A percentile compares a stretch with the other conserved stretches of the same genome.
These are phyloP conservation scores for Petrocephalus schoutedeni DNA, from an alignment of 2,797 vertebrate genomes.

Conservation along the genomic window DNA sequence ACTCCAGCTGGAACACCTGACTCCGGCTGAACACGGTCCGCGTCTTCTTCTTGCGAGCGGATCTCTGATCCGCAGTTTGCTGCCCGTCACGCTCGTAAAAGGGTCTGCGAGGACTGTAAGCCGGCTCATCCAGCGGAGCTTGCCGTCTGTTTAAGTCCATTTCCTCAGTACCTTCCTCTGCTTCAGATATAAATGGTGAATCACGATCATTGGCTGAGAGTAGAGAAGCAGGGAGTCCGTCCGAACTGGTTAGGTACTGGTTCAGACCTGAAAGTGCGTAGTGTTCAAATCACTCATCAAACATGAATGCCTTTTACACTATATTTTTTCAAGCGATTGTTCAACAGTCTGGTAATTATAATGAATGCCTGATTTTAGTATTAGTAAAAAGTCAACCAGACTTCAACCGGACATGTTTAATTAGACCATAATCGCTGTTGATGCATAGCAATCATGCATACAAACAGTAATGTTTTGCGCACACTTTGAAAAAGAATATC, in stretches of 20 bases:
- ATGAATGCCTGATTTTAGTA: background rate
- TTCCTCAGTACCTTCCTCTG: constrained; percentile 43
- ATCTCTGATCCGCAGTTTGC: constrained; percentile 38
- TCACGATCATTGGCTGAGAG: constrained; percentile 70
- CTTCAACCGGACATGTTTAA: background rate
- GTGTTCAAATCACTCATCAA: background rate
- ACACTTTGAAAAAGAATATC: background rate
- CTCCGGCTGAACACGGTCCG: constrained; percentile 83
- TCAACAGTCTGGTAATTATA: background rate
- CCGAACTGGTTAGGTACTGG: constrained; percentile 10
- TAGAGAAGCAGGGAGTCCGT: constrained; percentile 34
- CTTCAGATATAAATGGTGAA: constrained; percentile 71
- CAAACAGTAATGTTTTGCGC: background rate
- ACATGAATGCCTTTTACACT: background rate
- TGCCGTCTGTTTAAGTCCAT: constrained; percentile 48
- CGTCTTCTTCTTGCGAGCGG: constrained; percentile 77
- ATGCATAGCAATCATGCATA: background rate
- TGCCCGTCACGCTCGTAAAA: constrained; percentile 34
- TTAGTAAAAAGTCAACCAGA: background rate
- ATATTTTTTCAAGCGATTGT: background rate
- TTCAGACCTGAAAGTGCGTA: constrained; percentile 28
- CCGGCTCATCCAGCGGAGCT: constrained; percentile 33
- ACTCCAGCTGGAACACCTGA: constrained; percentile 90
- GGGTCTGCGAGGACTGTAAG: constrained; percentile 45
- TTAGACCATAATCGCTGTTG: background rate